Conservation (phyloP, 2,888 invertebrate genomes). For the Archips xylosteana region DNA sequence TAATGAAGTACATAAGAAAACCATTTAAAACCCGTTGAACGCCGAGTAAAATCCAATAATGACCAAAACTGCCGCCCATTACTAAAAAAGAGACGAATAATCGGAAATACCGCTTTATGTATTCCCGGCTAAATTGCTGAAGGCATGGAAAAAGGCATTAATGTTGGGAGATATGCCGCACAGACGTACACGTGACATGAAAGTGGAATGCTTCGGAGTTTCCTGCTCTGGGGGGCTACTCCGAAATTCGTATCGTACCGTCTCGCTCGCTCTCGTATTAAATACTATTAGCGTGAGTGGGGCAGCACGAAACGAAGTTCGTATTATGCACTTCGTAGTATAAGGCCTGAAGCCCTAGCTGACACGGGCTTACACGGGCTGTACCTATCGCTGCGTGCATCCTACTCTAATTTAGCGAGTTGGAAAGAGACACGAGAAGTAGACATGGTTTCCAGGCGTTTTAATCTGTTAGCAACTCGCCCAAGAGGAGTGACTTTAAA, state of each 20-base stretch:
- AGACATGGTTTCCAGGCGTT: neutral
- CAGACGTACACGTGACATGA: constrained; percentile 55
- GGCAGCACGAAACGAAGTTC: too few species aligned
- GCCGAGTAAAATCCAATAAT: constrained; percentile 55
- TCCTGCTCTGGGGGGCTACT: too few species aligned
- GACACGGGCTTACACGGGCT: neutral
- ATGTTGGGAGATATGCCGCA: constrained; percentile 52
- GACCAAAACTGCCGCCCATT: constrained; percentile 46
- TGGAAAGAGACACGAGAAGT: neutral
- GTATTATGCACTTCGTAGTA: too few species aligned
- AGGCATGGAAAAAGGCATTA: constrained; percentile 56
- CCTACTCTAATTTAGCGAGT: neutral
- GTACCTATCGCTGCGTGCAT: neutral
- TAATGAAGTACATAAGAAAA: constrained; percentile 30
- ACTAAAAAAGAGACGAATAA: constrained; percentile 51
- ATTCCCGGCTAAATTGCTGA: constrained; percentile 53
- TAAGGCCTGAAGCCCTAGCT: constrained; percentile 10
- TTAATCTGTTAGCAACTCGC: neutral
- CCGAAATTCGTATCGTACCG: too few species aligned
- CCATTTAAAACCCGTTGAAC: constrained; percentile 49
- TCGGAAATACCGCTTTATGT: constrained; percentile 53
- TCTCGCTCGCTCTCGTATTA: too few species aligned
- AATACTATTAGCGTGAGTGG: too few species aligned
- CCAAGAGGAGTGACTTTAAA: too few species aligned
- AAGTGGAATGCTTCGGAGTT: constrained; percentile 44